Percentiles rank a stretch among this genome's conserved stretches.
Conservation (phyloP, 1,140 invertebrate genomes). For the Drosophila subobscura region DNA sequence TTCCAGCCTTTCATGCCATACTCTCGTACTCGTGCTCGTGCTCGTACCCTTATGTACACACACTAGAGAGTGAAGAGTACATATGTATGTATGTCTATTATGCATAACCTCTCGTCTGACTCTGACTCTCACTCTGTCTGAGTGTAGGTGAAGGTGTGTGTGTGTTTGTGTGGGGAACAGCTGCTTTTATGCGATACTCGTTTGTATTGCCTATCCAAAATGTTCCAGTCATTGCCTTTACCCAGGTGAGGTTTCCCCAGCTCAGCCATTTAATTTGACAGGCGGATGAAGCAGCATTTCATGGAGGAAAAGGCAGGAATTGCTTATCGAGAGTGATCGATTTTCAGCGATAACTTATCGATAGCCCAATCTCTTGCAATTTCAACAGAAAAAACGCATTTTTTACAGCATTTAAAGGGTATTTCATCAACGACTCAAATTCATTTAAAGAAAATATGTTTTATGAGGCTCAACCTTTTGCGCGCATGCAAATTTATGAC, state of each 20-base stretch:
- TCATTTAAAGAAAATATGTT: conserved; percentile 29
- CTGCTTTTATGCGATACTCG: conserved; percentile 57
- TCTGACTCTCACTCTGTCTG: background rate
- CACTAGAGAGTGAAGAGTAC: background rate
- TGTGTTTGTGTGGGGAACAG: conserved; percentile 45
- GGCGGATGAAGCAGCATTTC: background rate
- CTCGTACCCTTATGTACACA: too few relatives aligned
- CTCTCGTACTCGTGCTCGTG: background rate
- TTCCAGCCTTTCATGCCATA: conserved; percentile 51
- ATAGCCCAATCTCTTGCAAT: background rate
- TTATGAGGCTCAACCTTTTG: conserved; percentile 55
- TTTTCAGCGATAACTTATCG: too few relatives aligned
- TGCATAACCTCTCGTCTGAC: conserved; percentile 56
- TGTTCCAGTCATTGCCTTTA: conserved; percentile 60
- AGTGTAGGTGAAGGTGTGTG: background rate
- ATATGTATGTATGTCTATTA: conserved; percentile 69
- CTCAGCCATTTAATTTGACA: conserved; percentile 5
- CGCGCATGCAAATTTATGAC: conserved; percentile 78
- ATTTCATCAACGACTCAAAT: conserved; percentile 14
- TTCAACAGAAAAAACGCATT: background rate
- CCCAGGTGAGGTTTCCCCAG: conserved; percentile 12
- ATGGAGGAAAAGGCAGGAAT: too few relatives aligned
- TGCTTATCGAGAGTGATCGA: too few relatives aligned
- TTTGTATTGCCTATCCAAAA: conserved; percentile 56
- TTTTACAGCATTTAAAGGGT: conserved; percentile 6